Conservation (phyloP, 1,140 invertebrate genomes). For the Apolygus lucorum region DNA sequence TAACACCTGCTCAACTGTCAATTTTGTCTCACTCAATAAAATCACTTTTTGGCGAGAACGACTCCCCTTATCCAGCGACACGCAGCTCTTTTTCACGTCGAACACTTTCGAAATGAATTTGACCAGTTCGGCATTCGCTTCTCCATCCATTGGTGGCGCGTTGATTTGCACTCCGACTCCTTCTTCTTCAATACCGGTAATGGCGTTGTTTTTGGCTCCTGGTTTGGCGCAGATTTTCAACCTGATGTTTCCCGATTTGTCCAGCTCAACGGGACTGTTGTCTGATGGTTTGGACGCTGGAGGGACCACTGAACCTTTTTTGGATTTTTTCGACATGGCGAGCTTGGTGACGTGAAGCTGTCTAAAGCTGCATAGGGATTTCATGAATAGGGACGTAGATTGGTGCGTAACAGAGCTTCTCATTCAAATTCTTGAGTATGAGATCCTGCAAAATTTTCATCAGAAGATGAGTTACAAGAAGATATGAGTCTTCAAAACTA, state of each 20-base stretch:
- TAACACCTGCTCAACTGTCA: slow-evolving; percentile 17
- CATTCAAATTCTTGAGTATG: too few relatives aligned
- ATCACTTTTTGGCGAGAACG: slow-evolving; percentile 30
- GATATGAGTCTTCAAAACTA: too few relatives aligned
- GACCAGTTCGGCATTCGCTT: slow-evolving; percentile 65
- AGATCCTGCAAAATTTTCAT: too few relatives aligned
- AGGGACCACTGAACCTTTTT: not conserved
- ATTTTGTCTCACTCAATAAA: slow-evolving; percentile 21
- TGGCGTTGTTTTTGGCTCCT: slow-evolving; percentile 59
- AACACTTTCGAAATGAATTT: slow-evolving; percentile 60
- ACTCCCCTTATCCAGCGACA: slow-evolving; percentile 54
- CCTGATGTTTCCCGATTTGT: slow-evolving; percentile 52
- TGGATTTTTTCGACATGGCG: slow-evolving; percentile 22
- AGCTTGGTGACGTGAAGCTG: too few relatives aligned
- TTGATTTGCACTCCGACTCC: slow-evolving; percentile 59
- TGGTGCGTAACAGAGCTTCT: too few relatives aligned
- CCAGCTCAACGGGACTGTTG: slow-evolving; percentile 40
- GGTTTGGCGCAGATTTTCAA: slow-evolving; percentile 66
- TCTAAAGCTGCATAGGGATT: too few relatives aligned
- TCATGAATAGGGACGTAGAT: too few relatives aligned
- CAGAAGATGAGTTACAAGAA: too few relatives aligned
- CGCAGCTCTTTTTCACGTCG: slow-evolving; percentile 56
- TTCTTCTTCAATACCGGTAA: slow-evolving; percentile 53
- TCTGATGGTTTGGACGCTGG: not conserved
- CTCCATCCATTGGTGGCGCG: slow-evolving; percentile 67